A percentile compares a stretch with the other conserved stretches of the same genome.
Evolutionary conservation across 2,888 invertebrate genomes (phyloP).

Genomic region (Macroteleia sp.): DNA sequence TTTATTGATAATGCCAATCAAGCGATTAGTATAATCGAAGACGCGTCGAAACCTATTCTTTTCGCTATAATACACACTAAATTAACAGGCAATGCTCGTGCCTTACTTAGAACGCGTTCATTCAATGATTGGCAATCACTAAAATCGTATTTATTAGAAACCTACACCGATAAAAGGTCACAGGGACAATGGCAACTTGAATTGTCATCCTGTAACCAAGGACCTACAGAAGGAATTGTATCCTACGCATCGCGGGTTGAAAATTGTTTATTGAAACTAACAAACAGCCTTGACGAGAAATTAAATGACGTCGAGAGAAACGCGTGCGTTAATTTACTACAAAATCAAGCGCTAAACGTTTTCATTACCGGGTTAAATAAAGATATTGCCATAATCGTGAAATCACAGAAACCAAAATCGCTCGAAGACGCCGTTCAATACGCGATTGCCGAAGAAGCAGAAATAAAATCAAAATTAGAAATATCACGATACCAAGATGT

Average conservation of each 20-base stretch:
- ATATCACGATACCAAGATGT: too few relatives aligned
- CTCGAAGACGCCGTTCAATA: too few relatives aligned
- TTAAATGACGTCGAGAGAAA: too few relatives aligned
- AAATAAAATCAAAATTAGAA: too few relatives aligned
- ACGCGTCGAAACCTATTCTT: slow-evolving; percentile 39
- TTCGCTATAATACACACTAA: slow-evolving; percentile 67
- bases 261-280: slow-evolving; percentile 71
- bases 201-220: slow-evolving; percentile 70
- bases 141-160: slow-evolving; percentile 58
- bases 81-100: slow-evolving; percentile 66
- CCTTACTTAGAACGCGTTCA: slow-evolving; percentile 62
- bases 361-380: too few relatives aligned
- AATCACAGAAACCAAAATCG: too few relatives aligned
- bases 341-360: too few relatives aligned
- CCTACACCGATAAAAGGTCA: slow-evolving; percentile 32
- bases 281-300: slow-evolving; percentile 66
- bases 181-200: slow-evolving; percentile 73
- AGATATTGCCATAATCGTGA: too few relatives aligned
- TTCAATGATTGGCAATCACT: slow-evolving; percentile 65
- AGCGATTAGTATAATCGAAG: slow-evolving; percentile 20
- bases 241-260: slow-evolving; percentile 70
- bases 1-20: slow-evolving; percentile 47
- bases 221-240: slow-evolving; percentile 65
- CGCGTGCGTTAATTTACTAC: too few relatives aligned
- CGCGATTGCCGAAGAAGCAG: too few relatives aligned